These are phyloP conservation scores for Acanthopagrus latus DNA, from an alignment of 2,797 vertebrate genomes.

Conservation along the genomic window DNA sequence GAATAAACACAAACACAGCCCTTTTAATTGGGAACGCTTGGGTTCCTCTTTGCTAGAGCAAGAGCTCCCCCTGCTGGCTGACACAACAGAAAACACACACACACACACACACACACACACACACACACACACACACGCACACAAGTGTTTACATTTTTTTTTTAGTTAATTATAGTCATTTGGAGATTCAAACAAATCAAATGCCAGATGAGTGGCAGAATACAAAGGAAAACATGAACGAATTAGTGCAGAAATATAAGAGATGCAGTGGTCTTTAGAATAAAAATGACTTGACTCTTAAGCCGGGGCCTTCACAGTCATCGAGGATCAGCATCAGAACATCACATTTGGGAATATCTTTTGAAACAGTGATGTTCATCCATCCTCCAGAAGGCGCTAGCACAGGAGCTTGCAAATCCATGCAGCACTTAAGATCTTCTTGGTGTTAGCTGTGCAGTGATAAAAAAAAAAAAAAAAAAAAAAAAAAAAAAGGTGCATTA, in stretches of 20 bases:
- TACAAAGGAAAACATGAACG: neutral
- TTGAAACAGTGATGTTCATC: neutral
- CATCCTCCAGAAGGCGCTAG: neutral
- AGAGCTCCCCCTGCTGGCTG: constrained; percentile 73
- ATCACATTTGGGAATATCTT: neutral
- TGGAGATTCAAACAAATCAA: constrained; percentile 7
- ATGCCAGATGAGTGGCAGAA: neutral
- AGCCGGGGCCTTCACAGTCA: too few relatives aligned
- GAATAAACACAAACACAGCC: constrained; percentile 63
- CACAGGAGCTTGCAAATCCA: neutral
- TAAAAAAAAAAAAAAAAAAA: too few relatives aligned
- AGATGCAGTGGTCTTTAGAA: neutral
- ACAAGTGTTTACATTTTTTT: neutral
- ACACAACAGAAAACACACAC: constrained; percentile 7
- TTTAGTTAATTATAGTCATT: neutral
- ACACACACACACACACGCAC: too few relatives aligned
- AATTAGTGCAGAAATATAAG: neutral
- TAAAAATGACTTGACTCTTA: neutral
- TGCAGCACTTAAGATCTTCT: constrained; percentile 6
- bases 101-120: too few relatives aligned
- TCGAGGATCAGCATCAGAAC: neutral
- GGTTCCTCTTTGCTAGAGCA: constrained; percentile 39
- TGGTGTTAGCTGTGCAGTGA: neutral
- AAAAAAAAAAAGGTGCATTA: too few relatives aligned
- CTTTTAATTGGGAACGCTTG: constrained; percentile 61